Conservation (phyloP, 2,113 vertebrate species). For the Acanthisitta chloris region DNA sequence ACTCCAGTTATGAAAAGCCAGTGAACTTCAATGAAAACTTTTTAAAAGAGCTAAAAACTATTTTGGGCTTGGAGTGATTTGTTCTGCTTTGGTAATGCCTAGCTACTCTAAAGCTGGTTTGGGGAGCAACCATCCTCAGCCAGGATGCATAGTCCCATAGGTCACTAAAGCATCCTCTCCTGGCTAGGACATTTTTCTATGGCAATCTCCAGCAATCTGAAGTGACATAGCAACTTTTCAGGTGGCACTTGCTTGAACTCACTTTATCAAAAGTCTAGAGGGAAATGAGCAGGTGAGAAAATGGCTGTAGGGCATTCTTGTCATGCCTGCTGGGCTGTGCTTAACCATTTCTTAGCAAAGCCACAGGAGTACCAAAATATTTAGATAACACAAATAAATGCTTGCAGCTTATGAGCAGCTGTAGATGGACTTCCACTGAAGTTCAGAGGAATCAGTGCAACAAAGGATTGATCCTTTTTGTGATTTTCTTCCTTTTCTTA, state of each 20-base stretch:
- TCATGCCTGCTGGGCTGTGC: background rate
- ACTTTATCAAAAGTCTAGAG: background rate
- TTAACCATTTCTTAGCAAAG: background rate
- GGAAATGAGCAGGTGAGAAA: background rate
- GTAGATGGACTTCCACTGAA: background rate
- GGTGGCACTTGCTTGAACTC: background rate
- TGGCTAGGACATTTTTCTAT: background rate
- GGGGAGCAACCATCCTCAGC: background rate
- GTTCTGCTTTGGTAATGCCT: background rate
- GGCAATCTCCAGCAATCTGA: background rate
- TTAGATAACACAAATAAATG: background rate
- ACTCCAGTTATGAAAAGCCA: background rate
- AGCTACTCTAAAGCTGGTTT: background rate
- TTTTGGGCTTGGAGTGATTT: background rate
- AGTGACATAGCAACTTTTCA: background rate
- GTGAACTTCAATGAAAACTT: background rate
- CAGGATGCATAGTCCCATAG: rapidly evolving
- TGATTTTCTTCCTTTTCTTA: background rate
- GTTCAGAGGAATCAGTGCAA: background rate
- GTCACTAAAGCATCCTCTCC: background rate
- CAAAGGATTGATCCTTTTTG: background rate
- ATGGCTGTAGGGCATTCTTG: background rate
- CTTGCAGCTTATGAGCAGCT: background rate
- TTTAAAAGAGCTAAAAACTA: background rate
- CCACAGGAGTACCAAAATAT: background rate